Base-by-base conservation (phyloP, 2,797 vertebrate species). In the Neosilurus hyrtlii region DNA sequence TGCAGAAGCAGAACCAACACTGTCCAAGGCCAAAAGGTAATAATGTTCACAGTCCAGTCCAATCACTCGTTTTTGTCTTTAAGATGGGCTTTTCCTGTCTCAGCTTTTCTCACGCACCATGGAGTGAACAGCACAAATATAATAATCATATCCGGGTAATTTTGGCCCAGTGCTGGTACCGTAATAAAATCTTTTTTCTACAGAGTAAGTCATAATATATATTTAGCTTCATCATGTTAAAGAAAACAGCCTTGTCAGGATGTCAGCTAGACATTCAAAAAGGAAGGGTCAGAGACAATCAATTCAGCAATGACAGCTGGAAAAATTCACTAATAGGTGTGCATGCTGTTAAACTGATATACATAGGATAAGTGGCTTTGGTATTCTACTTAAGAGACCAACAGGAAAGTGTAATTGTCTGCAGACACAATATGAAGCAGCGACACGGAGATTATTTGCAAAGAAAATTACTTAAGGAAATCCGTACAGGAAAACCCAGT, bases 391-490 rank as follows among this genome's bases (percentile, higher is more conserved):
- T 90, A 89, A 90, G 92, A 92, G 88, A 80, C 84, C 80, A 73
- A 80, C 85, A 84, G 90, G 89, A 92, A 92, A 87, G 85, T 66
- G 65, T 89, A 85, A 93, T 92, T 93, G 92, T 93, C 87, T 89
- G 82, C 77, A 84, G 78, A 90, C 84, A 90, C 89, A 91, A 91
- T 90, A 88, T 80, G 88, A 24, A 74, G 89, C 79, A 85, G 77
- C 72, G 49, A 62, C 49, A 63, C 81, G 82, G 85, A 83, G 86
- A 83, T 83, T 83, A 83, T 88, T 83, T 84, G 85, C 59, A 85
- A 67, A 88, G 79, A 81, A 73, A 57, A 43, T 43, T 43, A 43
- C 37, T 86, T 75, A 86, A 86, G 88, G 89, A 91, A 85, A 88
- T 88, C 85, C 86, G 75, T 62, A 90, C 87, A 90, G 90, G 86